These are phyloP conservation scores for Callocephalon fimbriatum DNA, from an alignment of 2,113 vertebrate genomes.

Conservation along the genomic window DNA sequence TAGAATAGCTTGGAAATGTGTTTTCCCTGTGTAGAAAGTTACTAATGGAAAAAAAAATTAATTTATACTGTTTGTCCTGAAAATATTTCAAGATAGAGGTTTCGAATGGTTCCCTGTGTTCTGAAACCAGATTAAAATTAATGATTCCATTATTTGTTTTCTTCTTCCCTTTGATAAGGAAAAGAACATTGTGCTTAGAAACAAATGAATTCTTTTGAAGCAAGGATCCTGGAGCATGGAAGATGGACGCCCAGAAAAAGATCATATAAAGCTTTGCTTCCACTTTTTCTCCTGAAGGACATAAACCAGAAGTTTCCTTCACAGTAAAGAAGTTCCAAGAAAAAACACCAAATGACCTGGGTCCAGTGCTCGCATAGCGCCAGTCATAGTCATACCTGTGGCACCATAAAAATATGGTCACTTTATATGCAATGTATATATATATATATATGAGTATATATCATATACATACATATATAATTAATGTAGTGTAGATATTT, in stretches of 20 bases:
- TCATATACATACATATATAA: not conserved
- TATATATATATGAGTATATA: not conserved
- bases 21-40: constrained; percentile 73
- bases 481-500: not conserved
- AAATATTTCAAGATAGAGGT: constrained; percentile 6
- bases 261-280: not conserved
- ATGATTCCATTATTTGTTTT: constrained; percentile 52
- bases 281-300: not conserved
- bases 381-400: not conserved
- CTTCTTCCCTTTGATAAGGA: constrained; percentile 63
- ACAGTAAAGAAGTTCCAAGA: not conserved
- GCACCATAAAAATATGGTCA: not conserved
- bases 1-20: constrained; percentile 73
- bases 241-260: not conserved
- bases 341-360: not conserved
- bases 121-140: constrained; percentile 49
- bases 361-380: not conserved
- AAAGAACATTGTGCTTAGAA: constrained; percentile 77
- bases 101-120: constrained; percentile 16
- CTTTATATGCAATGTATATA: not conserved
- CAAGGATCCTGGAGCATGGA: not conserved
- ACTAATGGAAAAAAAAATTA: not conserved
- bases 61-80: constrained; percentile 17
- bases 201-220: constrained; percentile 69
- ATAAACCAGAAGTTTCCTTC: not conserved